Evolutionary conservation across 2,888 invertebrate genomes (phyloP).

Genomic region (Sipha maydis): DNA sequence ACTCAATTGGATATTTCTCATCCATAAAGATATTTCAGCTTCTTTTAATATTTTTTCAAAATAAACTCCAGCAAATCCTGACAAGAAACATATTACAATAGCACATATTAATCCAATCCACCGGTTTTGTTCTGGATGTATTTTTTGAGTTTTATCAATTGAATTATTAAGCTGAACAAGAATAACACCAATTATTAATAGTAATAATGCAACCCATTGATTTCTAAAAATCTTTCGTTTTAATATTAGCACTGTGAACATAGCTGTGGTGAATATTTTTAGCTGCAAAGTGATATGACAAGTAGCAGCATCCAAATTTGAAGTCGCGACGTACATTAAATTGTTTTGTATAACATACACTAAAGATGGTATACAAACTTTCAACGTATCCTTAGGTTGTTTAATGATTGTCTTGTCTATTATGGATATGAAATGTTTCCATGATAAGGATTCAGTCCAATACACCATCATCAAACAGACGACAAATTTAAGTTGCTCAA

Average conservation of each 20-base stretch:
- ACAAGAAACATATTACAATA: slow-evolving; percentile 86
- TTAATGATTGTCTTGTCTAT: slow-evolving; percentile 80
- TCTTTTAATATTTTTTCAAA: slow-evolving; percentile 98
- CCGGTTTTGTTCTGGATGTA: slow-evolving; percentile 75
- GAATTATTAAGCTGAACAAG: slow-evolving; percentile 76
- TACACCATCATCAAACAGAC: slow-evolving; percentile 85
- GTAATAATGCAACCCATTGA: slow-evolving; percentile 88
- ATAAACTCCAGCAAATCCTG: slow-evolving; percentile 97
- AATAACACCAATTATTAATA: slow-evolving; percentile 84
- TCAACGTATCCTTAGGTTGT: slow-evolving; percentile 86
- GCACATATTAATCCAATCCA: slow-evolving; percentile 84
- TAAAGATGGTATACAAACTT: slow-evolving; percentile 94
- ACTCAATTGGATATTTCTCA: slow-evolving; percentile 96
- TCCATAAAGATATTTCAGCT: slow-evolving; percentile 92
- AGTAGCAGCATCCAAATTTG: slow-evolving; percentile 98
- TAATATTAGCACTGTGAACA: slow-evolving; percentile 92
- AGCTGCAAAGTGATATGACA: slow-evolving; percentile 99
- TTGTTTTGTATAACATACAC: slow-evolving; percentile 97
- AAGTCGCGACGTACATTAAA: slow-evolving; percentile 93
- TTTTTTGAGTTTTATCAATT: slow-evolving; percentile 64
- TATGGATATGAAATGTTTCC: slow-evolving; percentile 73
- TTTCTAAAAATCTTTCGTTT: slow-evolving; percentile 77
- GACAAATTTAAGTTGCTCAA: slow-evolving; percentile 87
- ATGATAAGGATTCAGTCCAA: slow-evolving; percentile 76
- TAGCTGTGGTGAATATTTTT: slow-evolving; percentile 95